Evolutionary conservation across 2,888 invertebrate species (phyloP).

Genomic region (Parochlus steinenii): DNA sequence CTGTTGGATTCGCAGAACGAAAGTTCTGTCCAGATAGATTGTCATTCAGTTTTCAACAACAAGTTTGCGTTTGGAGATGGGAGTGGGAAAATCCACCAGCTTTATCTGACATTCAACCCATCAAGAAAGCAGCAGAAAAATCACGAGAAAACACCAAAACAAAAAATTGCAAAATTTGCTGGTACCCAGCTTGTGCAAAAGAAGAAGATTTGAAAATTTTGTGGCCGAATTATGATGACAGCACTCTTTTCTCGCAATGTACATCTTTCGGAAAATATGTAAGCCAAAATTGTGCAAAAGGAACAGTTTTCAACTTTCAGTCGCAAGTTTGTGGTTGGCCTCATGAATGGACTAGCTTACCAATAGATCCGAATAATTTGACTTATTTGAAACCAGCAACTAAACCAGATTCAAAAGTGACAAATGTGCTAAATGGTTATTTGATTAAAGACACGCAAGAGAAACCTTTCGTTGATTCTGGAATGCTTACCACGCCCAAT

Average conservation of each 20-base stretch:
- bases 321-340: conserved; percentile 5
- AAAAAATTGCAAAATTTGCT: too few relatives aligned
- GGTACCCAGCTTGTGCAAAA: too few relatives aligned
- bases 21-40: not conserved
- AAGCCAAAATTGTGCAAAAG: not conserved
- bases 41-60: not conserved
- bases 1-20: not conserved
- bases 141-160: too few relatives aligned
- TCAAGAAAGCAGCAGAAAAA: not conserved
- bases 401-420: not conserved
- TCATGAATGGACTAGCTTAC: not conserved
- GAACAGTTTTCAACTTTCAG: conserved; percentile 4
- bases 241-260: conserved; percentile 2
- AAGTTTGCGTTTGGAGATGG: conserved; percentile 4
- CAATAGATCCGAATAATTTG: not conserved
- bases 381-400: not conserved
- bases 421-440: too few relatives aligned
- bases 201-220: not conserved
- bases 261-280: conserved; percentile 5
- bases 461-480: too few relatives aligned
- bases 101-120: too few relatives aligned
- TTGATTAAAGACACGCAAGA: too few relatives aligned
- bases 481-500: too few relatives aligned
- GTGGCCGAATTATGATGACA: conserved; percentile 2
- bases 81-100: too few relatives aligned